Evolutionary conservation across 2,888 invertebrate genomes (phyloP), one percentile per base, ranked within the genome.

Genomic region (Choristoneura rosaceana): DNA sequence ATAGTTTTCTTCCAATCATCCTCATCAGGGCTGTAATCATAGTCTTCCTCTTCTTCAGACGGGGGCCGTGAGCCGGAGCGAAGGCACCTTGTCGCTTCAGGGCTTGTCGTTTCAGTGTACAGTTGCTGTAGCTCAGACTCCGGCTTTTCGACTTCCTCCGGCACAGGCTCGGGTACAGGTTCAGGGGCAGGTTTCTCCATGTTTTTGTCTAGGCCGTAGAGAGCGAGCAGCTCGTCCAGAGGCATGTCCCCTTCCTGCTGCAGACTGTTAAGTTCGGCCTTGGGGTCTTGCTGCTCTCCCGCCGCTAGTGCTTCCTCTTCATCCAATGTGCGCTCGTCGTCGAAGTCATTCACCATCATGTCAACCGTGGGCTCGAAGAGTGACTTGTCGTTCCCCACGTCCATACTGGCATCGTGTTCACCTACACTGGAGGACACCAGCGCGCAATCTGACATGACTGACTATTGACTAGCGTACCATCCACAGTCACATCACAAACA

Each of bases 211-310:
- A 96, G 97, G 77, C 97, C 97, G 91, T 99, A 99, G 89, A 98
- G 96, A 12, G 98, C 98, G 81, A 99, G 93, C 73, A 99, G 92
- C 86, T 98, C 98, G 85, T 98, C 98, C 80, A 99, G 95, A 75
- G 99, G 99, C 98, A 99, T 99, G 94, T 99, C 98, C 88, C 98
- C 97, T 92, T 99, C 99, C 95, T 96, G 97, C 87, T 98, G 97
- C 76, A 99, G 94, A 86, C 97, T 98, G 80, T 97, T 97, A 64
- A 99, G 95, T 92, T 99, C 99, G 82, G 97, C 97, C 83, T 97
- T 96, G 63, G 97, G 96, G 90, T 98, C 98, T 81, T 97, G 96
- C 63, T 95, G 94, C 91, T 98, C 98, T 76, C 97, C 96, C 81
- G 97, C 97, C 79, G 98, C 98, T 87, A 99, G 92, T 65, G 98